A percentile compares a stretch with the other conserved stretches of the same genome.
Evolutionary conservation across 2,113 vertebrate species (phyloP).

Genomic region (Myotis yumanensis): DNA sequence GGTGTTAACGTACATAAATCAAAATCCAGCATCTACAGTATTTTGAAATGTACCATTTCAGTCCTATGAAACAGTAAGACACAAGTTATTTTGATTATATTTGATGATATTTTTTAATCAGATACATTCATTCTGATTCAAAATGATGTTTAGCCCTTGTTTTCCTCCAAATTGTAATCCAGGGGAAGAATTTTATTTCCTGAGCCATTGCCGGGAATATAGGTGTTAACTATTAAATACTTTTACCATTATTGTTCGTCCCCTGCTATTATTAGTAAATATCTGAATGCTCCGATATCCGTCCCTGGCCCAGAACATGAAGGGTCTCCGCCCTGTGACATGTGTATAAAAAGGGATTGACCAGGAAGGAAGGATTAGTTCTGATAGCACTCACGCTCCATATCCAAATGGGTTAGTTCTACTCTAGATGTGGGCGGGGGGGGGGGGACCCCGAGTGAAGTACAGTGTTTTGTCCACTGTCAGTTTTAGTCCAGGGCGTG

Average conservation of each 20-base stretch:
- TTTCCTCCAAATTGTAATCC: not conserved
- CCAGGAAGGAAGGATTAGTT: not conserved
- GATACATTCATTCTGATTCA: not conserved
- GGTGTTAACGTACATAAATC: not conserved
- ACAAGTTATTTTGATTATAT: not conserved
- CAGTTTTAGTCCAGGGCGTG: not conserved
- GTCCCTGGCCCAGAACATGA: not conserved
- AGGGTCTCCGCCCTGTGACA: not conserved
- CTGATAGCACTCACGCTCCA: not conserved
- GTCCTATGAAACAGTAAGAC: not conserved
- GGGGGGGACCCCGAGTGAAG: rapidly evolving
- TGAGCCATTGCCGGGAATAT: not conserved
- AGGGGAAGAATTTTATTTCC: not conserved
- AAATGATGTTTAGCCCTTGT: not conserved
- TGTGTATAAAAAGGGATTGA: not conserved
- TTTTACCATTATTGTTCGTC: not conserved
- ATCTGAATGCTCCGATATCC: not conserved
- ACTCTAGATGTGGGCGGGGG: rapidly evolving
- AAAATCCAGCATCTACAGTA: not conserved
- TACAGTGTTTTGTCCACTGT: not conserved
- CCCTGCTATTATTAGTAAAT: not conserved
- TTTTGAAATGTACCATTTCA: not conserved
- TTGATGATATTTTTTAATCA: not conserved
- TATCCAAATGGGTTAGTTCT: not conserved
- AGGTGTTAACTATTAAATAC: not conserved